Conservation (phyloP, 2,888 invertebrate genomes). For the Bellardia bayeri region DNA sequence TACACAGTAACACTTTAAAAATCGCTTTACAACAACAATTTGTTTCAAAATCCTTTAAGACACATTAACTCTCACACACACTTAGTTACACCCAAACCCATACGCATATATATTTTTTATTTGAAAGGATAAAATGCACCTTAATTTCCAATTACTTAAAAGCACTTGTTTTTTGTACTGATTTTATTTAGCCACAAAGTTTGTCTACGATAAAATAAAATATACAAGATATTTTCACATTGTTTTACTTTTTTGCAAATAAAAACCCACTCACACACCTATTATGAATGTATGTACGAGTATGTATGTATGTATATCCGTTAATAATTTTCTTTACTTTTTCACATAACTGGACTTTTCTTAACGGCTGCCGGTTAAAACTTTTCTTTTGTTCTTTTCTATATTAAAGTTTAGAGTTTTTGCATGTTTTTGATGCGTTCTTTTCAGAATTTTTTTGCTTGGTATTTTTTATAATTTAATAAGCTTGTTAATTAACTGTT, state of each 20-base stretch:
- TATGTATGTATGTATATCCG: neutral
- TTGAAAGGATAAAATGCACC: conserved; percentile 13
- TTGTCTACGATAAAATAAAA: neutral
- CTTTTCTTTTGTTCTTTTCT: neutral
- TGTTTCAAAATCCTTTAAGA: neutral
- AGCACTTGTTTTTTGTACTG: neutral
- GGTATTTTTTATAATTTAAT: neutral
- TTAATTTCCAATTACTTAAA: conserved; percentile 22
- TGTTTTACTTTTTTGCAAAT: neutral
- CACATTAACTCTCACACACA: neutral
- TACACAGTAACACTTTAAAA: neutral
- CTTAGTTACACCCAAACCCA: neutral
- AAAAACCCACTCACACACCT: neutral
- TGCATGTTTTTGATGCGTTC: conserved; percentile 11
- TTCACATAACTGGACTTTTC: neutral
- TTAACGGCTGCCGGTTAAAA: neutral
- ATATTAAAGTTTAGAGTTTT: neutral
- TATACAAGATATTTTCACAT: neutral
- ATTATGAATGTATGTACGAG: neutral
- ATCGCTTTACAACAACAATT: neutral
- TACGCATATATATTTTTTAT: conserved; percentile 11
- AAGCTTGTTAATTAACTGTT: conserved; percentile 28
- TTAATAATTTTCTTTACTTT: conserved; percentile 12
- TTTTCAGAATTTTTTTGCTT: neutral
- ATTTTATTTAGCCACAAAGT: neutral